phyloP scores from a whole-genome alignment of 2,797 vertebrate genomes.

The Emys orbicularis region DNA sequence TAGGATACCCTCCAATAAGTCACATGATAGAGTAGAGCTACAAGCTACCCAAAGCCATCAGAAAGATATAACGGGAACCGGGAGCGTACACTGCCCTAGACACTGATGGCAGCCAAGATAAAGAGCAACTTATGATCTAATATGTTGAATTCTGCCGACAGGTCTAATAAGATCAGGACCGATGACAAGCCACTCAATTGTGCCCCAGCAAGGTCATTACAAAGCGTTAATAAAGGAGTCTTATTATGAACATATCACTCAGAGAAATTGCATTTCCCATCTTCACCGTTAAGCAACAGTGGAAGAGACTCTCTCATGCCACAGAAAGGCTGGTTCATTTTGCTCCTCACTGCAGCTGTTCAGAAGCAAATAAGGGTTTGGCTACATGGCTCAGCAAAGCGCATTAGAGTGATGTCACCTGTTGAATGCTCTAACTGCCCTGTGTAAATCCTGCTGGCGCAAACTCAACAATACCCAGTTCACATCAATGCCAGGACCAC shows the following conservation, averaged over 20 bases:
- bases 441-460: too few relatives aligned
- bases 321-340: not conserved
- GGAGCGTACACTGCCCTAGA: not conserved
- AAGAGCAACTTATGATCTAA: not conserved
- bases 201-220: constrained; percentile 62
- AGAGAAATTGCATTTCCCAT: constrained; percentile 4
- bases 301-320: accelerated
- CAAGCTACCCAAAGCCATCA: constrained; percentile 39
- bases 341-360: not conserved
- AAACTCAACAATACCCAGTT: too few relatives aligned
- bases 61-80: not conserved
- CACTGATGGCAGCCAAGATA: constrained; percentile 39
- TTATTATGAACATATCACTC: constrained; percentile 34
- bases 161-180: constrained; percentile 62
- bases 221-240: constrained; percentile 58
- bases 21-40: constrained; percentile 49
- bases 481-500: too few relatives aligned
- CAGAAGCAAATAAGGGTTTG: accelerated
- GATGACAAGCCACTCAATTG: constrained; percentile 69
- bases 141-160: not conserved
- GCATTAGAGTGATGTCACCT: not conserved
- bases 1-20: constrained; percentile 56
- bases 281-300: accelerated
- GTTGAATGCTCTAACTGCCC: too few relatives aligned
- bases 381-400: not conserved